A percentile compares a stretch with the other conserved stretches of the same genome.
These are phyloP conservation scores for Thelaira solivaga DNA, from an alignment of 2,888 invertebrate genomes.

Conservation along the genomic window DNA sequence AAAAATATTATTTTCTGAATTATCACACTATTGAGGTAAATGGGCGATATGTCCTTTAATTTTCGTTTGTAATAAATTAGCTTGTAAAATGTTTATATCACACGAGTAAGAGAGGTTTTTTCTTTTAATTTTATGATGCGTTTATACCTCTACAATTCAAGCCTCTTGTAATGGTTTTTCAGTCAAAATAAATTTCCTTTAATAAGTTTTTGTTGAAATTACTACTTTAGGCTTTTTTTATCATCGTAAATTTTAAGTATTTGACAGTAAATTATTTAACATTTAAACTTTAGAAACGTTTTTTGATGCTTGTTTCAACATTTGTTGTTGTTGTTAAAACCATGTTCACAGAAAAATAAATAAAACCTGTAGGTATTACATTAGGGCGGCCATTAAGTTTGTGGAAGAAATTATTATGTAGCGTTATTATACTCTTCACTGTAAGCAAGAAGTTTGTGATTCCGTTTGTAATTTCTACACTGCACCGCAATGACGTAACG, in stretches of 20 bases:
- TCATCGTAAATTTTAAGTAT: conserved; percentile 47
- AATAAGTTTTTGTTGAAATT: conserved; percentile 34
- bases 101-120: background rate
- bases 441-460: no score
- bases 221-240: conserved; percentile 5
- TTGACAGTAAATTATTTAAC: conserved; percentile 37
- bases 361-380: no score
- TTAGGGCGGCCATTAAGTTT: no score
- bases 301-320: background rate
- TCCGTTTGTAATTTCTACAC: no score
- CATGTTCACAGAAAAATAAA: background rate
- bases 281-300: conserved; percentile 2
- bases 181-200: conserved; percentile 45
- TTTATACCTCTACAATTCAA: background rate
- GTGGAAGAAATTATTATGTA: no score
- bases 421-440: no score
- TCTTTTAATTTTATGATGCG: conserved; percentile 16
- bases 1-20: no score
- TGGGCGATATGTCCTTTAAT: no score
- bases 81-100: conserved; percentile 14
- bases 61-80: no score
- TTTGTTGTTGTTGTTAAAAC: conserved; percentile 31
- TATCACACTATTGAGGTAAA: no score
- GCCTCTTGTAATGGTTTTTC: conserved; percentile 9
- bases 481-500: no score